Evolutionary conservation across 2,113 vertebrate genomes (phyloP), one percentile per base, ranked within the genome.

Genomic region (Indri indri): DNA sequence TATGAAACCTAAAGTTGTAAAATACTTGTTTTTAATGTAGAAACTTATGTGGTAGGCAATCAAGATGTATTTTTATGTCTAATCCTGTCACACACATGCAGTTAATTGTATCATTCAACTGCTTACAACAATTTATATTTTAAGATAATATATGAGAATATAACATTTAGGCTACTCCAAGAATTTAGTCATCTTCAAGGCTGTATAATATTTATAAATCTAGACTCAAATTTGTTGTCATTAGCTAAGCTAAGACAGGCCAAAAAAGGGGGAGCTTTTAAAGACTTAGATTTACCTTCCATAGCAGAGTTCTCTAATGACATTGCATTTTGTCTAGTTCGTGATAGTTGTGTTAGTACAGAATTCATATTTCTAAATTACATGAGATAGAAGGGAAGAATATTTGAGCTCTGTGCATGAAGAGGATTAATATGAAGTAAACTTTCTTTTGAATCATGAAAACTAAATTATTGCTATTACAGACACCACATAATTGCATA

Each of bases 391-490:
- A 96, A 89, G 42, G 82, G 82, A 89, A 91, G 63, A 91, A 34
- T 92, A 74, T 93, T 90, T 88, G 50, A 66, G 25, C 45, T 93
- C 20, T 73, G 92, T 96, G 80, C 57, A 57, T 94, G 77, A 93
- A 93, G 54, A 93, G 42, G 22, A 92, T 94, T 83, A 85, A 92
- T 96, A 42, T 77, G 91, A 94, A 92, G 27, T 88, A 94, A 92
- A 74, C 65, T 97, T 93, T 88, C 74, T 94, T 98, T 93, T 93
- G 87, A 97, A 86, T 30, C n/a, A 70, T 45, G 81, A 90, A 93
- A 97, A 97, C 83, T 81, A 79, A 97, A 93, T 96, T 98, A 97
- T 54, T 94, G 47, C 47, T 91, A 16, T 95, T 90, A 76, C 83
- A 88, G 91, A 97, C 23, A 42, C 93, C 87, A 90, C 66, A 22